Evolutionary conservation across 2,888 invertebrate genomes (phyloP).

Genomic region (Ashinkailepas kermadecensis): DNA sequence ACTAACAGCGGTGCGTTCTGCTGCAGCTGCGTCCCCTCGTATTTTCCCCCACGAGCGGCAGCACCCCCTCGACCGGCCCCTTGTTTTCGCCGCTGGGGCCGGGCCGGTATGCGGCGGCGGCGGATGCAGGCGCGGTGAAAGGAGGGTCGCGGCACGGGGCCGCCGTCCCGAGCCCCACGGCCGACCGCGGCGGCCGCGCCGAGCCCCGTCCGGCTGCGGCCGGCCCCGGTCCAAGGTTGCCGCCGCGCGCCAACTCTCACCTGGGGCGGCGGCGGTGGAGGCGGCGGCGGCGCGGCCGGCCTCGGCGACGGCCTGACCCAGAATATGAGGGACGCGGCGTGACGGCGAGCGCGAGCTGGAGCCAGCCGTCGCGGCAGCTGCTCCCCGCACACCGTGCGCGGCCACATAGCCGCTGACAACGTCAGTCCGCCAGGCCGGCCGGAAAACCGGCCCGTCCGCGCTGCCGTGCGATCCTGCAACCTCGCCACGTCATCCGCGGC

Average conservation of each 20-base stretch:
- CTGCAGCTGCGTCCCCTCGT: slow-evolving; percentile 11
- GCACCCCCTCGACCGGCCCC: neutral
- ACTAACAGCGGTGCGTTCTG: neutral
- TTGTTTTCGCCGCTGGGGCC: slow-evolving; percentile 1
- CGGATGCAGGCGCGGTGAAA: slow-evolving; percentile 9
- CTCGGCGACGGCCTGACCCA: neutral
- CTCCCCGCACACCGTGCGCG: neutral
- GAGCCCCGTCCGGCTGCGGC: slow-evolving; percentile 14
- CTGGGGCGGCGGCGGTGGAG: neutral
- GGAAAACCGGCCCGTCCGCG: neutral
- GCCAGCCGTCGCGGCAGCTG: neutral
- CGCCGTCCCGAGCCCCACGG: slow-evolving; percentile 10
- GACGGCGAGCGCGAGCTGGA: neutral
- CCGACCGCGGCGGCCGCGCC: neutral
- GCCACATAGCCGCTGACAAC: neutral
- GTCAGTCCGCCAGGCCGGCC: neutral
- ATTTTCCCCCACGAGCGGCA: neutral
- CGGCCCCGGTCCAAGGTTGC: slow-evolving; percentile 11
- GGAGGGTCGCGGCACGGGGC: slow-evolving; percentile 7
- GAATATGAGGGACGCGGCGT: neutral
- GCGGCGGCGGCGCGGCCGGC: neutral
- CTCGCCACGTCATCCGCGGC: neutral
- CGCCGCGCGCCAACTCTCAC: slow-evolving; percentile 10
- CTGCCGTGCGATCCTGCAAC: neutral
- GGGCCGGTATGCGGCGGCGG: neutral